A percentile compares a stretch with the other conserved stretches of the same genome.
phyloP scores from a whole-genome alignment of 2,113 vertebrate species.

The Thalassarche chlororhynchos region DNA sequence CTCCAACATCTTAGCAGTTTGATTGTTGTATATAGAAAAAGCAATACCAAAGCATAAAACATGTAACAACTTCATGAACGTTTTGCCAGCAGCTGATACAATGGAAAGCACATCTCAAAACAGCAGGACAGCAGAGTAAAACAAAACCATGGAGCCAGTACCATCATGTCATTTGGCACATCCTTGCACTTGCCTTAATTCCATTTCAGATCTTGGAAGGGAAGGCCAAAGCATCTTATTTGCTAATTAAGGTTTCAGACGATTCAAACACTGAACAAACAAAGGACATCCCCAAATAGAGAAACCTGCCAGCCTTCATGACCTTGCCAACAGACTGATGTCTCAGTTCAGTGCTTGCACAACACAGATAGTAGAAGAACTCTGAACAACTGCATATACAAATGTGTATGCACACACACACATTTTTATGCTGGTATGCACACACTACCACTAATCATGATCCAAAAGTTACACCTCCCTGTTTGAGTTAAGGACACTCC shows the following conservation, averaged over 20 bases:
- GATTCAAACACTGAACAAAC: background rate
- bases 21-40: background rate
- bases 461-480: background rate
- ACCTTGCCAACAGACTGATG: background rate
- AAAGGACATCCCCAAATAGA: background rate
- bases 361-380: background rate
- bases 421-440: background rate
- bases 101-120: background rate
- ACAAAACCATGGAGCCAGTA: background rate
- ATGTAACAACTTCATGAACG: background rate
- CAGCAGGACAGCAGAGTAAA: constrained; percentile 5
- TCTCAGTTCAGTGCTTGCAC: background rate
- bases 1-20: background rate
- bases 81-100: constrained; percentile 36
- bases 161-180: background rate
- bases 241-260: constrained; percentile 31
- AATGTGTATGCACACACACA: background rate
- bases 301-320: background rate
- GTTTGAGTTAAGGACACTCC: background rate
- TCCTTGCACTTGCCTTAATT: background rate
- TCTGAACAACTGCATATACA: background rate
- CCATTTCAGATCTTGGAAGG: background rate
- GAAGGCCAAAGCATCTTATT: constrained; percentile 20
- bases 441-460: fast-evolving
- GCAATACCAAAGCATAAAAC: background rate